Base-by-base conservation (phyloP, 2,888 invertebrate genomes). In the Rugalucina vietnamica region DNA sequence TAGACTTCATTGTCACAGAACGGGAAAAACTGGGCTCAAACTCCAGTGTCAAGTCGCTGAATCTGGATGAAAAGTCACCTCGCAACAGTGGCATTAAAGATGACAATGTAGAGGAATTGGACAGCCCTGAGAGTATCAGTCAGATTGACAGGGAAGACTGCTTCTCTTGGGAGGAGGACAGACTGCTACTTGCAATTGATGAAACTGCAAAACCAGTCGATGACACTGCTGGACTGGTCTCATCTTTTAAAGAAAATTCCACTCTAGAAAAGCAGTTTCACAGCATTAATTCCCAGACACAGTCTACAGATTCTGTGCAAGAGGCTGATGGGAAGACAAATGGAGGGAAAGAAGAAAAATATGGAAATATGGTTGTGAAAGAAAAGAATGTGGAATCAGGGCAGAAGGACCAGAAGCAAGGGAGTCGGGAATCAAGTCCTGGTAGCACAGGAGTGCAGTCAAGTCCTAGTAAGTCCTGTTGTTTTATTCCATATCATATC, bases 151-250 rank as follows among this genome's bases (percentile, higher is more conserved):
- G 86, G 27, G 93, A 93, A 75, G 93, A 93, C 75, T 92, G 93
- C 79, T 93, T 93, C 76, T 93, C 92, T 5, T 94, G 93, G 93
- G 93, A 93, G 72, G 93, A 93, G 24, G 94, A 94, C 82, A 89
- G 90, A 49, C 83, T 93, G 24, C 89, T 93, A 21, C 87, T 94
- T 60, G 81, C 92, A n/a, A 93, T 93, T 54, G 90, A 84, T 74
- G 81, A 84, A 76, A 73, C 75, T 54, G 80, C 81, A 24, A 77
- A 79, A 21, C 78, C 81, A 24, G 82, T 86, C 1, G 87, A 88
- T 43, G 88, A 86, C 24, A 77, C 78, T 21, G 86, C 80, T 12
- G 86, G 85, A 49, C 60, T 87, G 32, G 81, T 79, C 14, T 88
- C 88, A 14, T 88, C 89, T 18, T 88, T 88, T 74, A 88, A 88